Conservation (phyloP, 2,113 vertebrate genomes). For the Aptenodytes forsteri region DNA sequence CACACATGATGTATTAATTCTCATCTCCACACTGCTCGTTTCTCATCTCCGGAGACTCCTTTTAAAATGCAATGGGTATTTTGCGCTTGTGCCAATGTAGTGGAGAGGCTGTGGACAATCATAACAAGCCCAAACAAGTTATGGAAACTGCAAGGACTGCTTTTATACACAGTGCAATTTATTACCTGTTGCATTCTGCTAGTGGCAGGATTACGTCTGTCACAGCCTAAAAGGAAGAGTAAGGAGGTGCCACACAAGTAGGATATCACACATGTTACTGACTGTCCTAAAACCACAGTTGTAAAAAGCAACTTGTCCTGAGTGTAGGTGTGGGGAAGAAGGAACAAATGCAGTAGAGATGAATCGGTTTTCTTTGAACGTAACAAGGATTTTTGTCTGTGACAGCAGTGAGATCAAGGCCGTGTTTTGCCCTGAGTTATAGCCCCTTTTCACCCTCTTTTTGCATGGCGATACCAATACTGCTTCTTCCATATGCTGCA, state of each 20-base stretch:
- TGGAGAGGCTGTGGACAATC: not conserved
- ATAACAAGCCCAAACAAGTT: not conserved
- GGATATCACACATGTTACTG: not conserved
- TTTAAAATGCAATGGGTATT: not conserved
- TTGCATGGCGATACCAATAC: not conserved
- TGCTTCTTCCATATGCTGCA: not conserved
- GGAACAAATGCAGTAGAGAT: not conserved
- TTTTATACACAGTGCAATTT: not conserved
- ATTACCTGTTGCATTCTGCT: conserved; percentile 40
- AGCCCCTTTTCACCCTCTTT: not conserved
- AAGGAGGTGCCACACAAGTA: not conserved
- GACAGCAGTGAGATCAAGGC: not conserved
- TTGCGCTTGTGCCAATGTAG: not conserved
- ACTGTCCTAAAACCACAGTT: not conserved
- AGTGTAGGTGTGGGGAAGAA: not conserved
- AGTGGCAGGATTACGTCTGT: not conserved
- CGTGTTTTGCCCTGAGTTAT: not conserved
- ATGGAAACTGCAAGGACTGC: not conserved
- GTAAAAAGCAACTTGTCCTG: not conserved
- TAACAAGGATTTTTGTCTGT: not conserved
- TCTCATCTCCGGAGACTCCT: not conserved
- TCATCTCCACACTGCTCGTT: not conserved
- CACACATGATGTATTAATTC: not conserved
- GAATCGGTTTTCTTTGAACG: not conserved
- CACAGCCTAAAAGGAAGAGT: not conserved